phyloP scores from a whole-genome alignment of 2,113 vertebrate genomes.

The Glaucomys volans region DNA sequence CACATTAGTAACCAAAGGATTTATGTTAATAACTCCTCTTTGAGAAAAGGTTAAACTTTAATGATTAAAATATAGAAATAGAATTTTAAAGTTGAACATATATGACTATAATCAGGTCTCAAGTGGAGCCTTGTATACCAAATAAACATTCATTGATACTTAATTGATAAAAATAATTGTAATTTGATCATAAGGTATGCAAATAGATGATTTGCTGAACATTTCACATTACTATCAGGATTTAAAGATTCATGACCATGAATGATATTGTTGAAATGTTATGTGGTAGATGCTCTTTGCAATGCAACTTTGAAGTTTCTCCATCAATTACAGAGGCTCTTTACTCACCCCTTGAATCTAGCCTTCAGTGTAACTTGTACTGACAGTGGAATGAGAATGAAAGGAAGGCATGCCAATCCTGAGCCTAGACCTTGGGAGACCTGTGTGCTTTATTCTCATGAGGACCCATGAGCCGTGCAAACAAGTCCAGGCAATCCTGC shows the following conservation, averaged over 20 bases:
- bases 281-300: not conserved
- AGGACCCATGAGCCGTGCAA: not conserved
- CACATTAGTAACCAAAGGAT: not conserved
- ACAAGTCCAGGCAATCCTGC: not conserved
- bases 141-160: not conserved
- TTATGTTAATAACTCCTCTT: not conserved
- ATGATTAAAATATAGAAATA: not conserved
- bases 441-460: not conserved
- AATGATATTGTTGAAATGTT: not conserved
- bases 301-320: not conserved
- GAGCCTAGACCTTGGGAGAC: not conserved
- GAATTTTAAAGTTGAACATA: not conserved
- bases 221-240: not conserved
- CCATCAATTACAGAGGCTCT: not conserved
- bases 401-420: not conserved
- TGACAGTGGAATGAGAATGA: not conserved
- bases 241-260: not conserved
- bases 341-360: not conserved
- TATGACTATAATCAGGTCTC: not conserved
- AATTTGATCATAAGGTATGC: not conserved
- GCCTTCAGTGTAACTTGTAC: not conserved
- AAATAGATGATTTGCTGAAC: not conserved
- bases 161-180: not conserved
- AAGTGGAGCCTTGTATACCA: not conserved
- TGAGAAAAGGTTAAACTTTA: not conserved